Base-by-base conservation (phyloP, 2,797 vertebrate species). In the Phataginus tetradactyla region DNA sequence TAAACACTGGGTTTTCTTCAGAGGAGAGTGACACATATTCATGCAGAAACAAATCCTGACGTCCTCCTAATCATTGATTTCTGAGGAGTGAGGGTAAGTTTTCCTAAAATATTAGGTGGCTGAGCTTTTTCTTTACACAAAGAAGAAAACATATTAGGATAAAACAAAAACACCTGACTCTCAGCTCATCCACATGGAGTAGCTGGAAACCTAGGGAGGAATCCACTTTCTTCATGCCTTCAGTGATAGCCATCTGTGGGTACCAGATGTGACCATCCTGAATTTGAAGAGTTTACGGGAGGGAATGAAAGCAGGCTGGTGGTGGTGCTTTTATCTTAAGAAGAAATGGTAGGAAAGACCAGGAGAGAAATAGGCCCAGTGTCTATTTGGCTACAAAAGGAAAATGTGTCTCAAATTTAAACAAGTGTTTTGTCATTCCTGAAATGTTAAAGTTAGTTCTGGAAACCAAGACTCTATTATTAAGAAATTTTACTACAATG, bases 1-100 rank as follows among this genome's bases (percentile, higher is more conserved):
- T 98, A 98, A 99, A 98, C 98, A 98, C 96, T 96, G 51, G 64
- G 95, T 96, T 97, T 97, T 83, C 97, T 97, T 95, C 95, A 39
- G 95, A 96, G 93, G 34, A 92, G 94, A 98, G 78, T 97, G 96
- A 95, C 96, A 97, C 64, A 20, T 75, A 59, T 79, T 98, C 87
- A 78, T 89, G 97, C 74, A 64, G 72, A 94, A 95, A 49, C 86
- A 97, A 98, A 97, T 17, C 93, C 93, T 89, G 7, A 94, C 25
- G 79, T 71, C 37, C 51, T 79, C 37, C 39, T 20, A 61, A 78
- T 95, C 71, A 96, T 61, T 77, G 93, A 91, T 97, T 94, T 97
- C 72, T 68, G n/a, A 81, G 66, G 12, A 90, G 95, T 66, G 37
- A 85, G n/a, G 63, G 32, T 55, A 37, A 37, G 66, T 92, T 78